phyloP scores from a whole-genome alignment of 2,888 invertebrate species.

The Machimus rusticus region DNA sequence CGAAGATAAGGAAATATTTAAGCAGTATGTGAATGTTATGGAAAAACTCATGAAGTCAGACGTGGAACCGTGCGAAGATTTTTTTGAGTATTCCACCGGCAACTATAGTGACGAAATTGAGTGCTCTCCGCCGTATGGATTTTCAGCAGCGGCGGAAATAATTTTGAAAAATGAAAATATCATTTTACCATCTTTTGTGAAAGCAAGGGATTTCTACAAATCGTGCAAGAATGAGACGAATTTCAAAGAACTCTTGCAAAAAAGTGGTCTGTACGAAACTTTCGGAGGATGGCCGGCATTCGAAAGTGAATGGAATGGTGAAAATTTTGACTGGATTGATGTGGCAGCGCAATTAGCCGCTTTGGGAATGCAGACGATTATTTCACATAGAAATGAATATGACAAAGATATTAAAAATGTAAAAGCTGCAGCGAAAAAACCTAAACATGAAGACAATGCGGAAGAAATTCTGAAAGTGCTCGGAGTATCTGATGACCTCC shows the following conservation, averaged over 20 bases:
- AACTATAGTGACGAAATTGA: neutral
- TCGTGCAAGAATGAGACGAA: neutral
- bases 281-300: neutral
- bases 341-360: neutral
- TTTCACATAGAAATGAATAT: neutral
- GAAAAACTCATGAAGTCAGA: neutral
- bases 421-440: neutral
- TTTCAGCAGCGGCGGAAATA: neutral
- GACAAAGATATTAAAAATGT: neutral
- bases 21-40: neutral
- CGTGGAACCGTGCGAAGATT: neutral
- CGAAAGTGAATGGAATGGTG: neutral
- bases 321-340: neutral
- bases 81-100: neutral
- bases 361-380: neutral
- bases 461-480: neutral
- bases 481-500: neutral
- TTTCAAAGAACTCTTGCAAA: neutral
- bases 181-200: neutral
- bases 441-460: neutral
- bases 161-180: neutral
- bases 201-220: neutral
- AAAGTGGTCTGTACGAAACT: neutral
- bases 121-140: neutral
- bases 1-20: neutral